Conservation (phyloP, 2,888 invertebrate species). For the Sericinus montela region DNA sequence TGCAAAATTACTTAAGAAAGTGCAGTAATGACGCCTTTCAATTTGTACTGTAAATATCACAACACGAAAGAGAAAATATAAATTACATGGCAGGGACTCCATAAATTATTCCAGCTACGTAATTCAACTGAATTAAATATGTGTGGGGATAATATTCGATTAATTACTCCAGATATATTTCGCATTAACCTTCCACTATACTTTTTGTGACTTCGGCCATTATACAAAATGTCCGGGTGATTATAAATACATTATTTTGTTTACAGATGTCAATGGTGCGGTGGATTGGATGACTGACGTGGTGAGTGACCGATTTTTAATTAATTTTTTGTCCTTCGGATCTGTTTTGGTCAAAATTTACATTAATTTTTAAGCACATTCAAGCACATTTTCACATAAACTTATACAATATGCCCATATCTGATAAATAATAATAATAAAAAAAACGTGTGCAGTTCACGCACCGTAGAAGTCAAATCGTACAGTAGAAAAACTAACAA, state of each 20-base stretch:
- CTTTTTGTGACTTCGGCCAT: slow-evolving; percentile 22
- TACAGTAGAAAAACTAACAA: no score
- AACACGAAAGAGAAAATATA: slow-evolving; percentile 26
- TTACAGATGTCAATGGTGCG: slow-evolving; percentile 41
- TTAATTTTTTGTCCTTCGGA: slow-evolving; percentile 20
- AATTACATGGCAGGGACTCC: slow-evolving; percentile 24
- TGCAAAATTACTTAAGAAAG: slow-evolving; percentile 1
- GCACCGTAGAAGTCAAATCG: no score
- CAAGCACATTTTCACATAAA: no score
- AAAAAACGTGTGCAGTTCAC: no score
- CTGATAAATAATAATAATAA: no score
- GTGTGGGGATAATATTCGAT: slow-evolving; percentile 31
- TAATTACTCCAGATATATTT: slow-evolving; percentile 17
- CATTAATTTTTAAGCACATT: neutral
- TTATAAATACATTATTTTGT: slow-evolving; percentile 47
- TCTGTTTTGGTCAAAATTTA: neutral
- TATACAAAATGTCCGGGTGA: slow-evolving; percentile 24
- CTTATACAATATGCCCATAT: no score
- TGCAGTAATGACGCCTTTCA: slow-evolving; percentile 7
- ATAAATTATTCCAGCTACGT: slow-evolving; percentile 21
- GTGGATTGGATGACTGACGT: slow-evolving; percentile 23
- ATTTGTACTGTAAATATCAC: slow-evolving; percentile 19
- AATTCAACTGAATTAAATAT: slow-evolving; percentile 37
- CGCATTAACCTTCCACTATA: slow-evolving; percentile 16
- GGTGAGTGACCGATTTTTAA: slow-evolving; percentile 34